A percentile compares a stretch with the other conserved stretches of the same genome.
Conservation (phyloP, 2,888 invertebrate species). For the Notodonta dromedarius region DNA sequence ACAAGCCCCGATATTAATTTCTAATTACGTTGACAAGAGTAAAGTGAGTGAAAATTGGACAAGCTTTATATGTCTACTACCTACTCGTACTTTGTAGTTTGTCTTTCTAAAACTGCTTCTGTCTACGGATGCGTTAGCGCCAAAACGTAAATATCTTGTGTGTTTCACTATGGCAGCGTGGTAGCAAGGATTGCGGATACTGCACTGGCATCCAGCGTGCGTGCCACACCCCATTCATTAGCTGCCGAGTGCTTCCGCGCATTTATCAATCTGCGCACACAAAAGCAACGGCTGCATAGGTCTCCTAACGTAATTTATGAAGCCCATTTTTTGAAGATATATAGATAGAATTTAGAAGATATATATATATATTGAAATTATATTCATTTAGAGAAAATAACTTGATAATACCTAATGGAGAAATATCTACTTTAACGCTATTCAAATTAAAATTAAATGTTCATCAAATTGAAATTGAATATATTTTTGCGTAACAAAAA, state of each 20-base stretch:
- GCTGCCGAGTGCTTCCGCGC: conserved; percentile 81
- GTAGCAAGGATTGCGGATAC: conserved; percentile 70
- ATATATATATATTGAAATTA: background rate
- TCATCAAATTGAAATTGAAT: no score
- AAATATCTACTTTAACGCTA: no score
- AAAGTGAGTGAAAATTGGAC: no score
- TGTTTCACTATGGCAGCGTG: conserved; percentile 44
- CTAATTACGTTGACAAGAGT: no score
- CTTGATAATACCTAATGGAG: no score
- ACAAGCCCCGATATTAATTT: no score
- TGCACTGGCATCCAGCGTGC: conserved; percentile 71
- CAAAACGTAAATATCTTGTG: conserved; percentile 58
- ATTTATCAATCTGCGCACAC: conserved; percentile 79
- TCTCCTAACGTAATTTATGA: conserved; percentile 3
- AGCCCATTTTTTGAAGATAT: background rate
- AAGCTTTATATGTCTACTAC: no score
- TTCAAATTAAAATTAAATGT: no score
- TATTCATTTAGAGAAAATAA: no score
- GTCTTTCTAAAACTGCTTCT: conserved; percentile 40
- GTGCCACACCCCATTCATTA: conserved; percentile 83
- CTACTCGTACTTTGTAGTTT: background rate
- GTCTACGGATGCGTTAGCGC: conserved; percentile 42
- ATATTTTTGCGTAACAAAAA: background rate
- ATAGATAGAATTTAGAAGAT: no score
- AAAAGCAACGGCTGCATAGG: conserved; percentile 45